Evolutionary conservation across 2,113 vertebrate species (phyloP), one percentile per base, ranked within the genome.

Genomic region (Otocyon megalotis): DNA sequence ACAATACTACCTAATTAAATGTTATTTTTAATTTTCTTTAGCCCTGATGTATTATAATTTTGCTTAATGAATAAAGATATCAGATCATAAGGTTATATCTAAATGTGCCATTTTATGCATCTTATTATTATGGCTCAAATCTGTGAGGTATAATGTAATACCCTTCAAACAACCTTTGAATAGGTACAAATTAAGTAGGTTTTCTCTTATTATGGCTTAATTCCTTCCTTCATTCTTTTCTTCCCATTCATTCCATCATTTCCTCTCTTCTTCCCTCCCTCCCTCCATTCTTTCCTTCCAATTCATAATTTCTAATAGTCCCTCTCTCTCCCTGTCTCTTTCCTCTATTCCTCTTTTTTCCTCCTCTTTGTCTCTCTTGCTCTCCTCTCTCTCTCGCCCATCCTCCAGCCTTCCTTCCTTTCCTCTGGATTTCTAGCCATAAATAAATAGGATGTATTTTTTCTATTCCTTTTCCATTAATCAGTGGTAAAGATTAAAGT

Each of bases 41-140:
- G 17, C 8, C 19, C 6, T 54, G 89, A 74, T n/a, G 4, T 69
- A 43, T 63, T 56, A 81, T 63, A 0, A 93, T 93, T 94, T 10
- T 6, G 19, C 10, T 72, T 20, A 81, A 1, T 72, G 4, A 93
- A n/a, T 86, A 92, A 35, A 58, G 17, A 20, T n/a, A 32, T 7
- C 79, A 0, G 0, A 69, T 90, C 15, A 58, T 53, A 83, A 72
- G 2, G 0, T 16, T 0, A 43, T 72, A 26, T 3, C 1, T 62
- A 77, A 60, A 35, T 62, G 12, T 80, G 1, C n/a, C 24, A 48
- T 87, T 88, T 77, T 54, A 50, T 30, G 2, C 24, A n/a, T 43
- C 85, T 93, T 94, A n/a, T 93, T 94, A n/a, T 88, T 71, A 37
- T 81, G 15, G 17, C 84, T 83, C 17, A 43, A 48, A 74, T 86